Evolutionary conservation across 53 echinoderm and acorn worm genomes (phyloP), one percentile per base, ranked within the genome.

Genomic region (Luidia sarsii): DNA sequence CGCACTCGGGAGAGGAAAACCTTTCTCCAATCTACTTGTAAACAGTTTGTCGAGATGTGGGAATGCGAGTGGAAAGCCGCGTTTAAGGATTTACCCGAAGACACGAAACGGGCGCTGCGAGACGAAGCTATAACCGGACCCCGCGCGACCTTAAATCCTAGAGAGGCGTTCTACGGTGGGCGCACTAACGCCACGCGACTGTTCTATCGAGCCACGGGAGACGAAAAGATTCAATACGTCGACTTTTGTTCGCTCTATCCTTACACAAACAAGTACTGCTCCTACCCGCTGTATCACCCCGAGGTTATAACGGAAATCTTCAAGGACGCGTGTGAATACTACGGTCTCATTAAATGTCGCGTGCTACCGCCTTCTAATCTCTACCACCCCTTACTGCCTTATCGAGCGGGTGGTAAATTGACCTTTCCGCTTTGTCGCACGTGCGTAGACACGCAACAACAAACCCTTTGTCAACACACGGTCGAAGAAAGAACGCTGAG

Each of bases 171-270:
- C 22, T 82, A 52, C 19, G 82, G 82, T 2, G 68, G 68, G 9
- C 37, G 55, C 1, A 67, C 68, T 0, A 82, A 67, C 39, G 56
- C 68, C 0, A 39, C 57, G 1, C 10, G 13, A 2, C 29, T 67
- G 4, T 82, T 67, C 48, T 31, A 67, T 18, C 28, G 31, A n/a
- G 15, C 31, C 0, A 36, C 48, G 22, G 30, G 66, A 33, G 57
- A 46, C 7, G 91, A 88, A 65, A 36, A 72, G 35, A 90, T 90
- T 33, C 52, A 57, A 20, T 89, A 92, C 67, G 61, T 88, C 1
- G 84, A 89, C 23, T 75, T 84, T 65, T 86, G 70, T 45, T 90
- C 90, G 0, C 19, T 93, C 1, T 90, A 93, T 10, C 94, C 87
- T 0, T 87, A 38, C 38, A 81, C 57, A 0, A 90, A 94, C 18